Evolutionary conservation across 2,888 invertebrate species (phyloP).

Genomic region (Philonicus albiceps): DNA sequence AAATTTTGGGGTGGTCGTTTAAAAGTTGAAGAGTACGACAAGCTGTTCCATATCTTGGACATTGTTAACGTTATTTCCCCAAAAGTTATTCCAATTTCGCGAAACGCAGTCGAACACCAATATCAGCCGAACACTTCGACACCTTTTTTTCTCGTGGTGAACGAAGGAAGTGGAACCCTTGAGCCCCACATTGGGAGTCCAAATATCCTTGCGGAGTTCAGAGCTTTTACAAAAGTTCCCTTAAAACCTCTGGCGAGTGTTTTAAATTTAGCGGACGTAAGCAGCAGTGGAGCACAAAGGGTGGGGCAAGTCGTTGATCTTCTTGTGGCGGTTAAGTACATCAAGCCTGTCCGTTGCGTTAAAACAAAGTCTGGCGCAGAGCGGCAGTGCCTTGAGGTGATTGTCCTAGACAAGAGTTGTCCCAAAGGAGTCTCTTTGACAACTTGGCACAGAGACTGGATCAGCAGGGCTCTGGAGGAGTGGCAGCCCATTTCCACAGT

Average conservation of each 20-base stretch:
- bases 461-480: constrained; percentile 66
- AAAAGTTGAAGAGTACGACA: constrained; percentile 69
- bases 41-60: constrained; percentile 74
- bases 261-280: constrained; percentile 57
- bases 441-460: constrained; percentile 75
- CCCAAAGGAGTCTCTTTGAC: constrained; percentile 69
- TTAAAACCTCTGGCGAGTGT: constrained; percentile 66
- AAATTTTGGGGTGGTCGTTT: constrained; percentile 78
- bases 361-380: constrained; percentile 69
- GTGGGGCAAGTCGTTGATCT: constrained; percentile 67
- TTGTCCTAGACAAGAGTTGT: constrained; percentile 70
- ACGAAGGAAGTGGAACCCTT: constrained; percentile 72
- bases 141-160: constrained; percentile 71
- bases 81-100: constrained; percentile 65
- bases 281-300: constrained; percentile 43
- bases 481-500: constrained; percentile 77
- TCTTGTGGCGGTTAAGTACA: constrained; percentile 72
- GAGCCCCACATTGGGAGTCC: constrained; percentile 67
- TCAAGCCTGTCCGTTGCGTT: constrained; percentile 70
- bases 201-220: constrained; percentile 62
- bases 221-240: constrained; percentile 69
- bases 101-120: constrained; percentile 67
- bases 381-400: constrained; percentile 71
- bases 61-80: constrained; percentile 76
- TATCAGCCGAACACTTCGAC: constrained; percentile 74